phyloP scores from a whole-genome alignment of 2,797 vertebrate species.

The Hylomyscus alleni region DNA sequence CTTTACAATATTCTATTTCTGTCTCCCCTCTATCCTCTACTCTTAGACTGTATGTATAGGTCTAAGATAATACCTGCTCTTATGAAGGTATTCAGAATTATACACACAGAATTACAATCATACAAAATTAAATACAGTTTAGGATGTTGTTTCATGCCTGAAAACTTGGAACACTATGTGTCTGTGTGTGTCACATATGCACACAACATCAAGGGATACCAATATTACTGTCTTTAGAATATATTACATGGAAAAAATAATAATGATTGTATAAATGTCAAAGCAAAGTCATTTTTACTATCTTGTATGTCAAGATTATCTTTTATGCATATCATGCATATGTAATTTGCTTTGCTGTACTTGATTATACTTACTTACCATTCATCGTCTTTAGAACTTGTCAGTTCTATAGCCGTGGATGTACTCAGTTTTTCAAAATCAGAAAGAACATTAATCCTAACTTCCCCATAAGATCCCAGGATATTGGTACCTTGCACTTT shows the following conservation, averaged over 20 bases:
- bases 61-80: not conserved
- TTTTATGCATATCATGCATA: not conserved
- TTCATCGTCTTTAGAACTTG: not conserved
- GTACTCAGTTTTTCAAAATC: not conserved
- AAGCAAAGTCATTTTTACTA: not conserved
- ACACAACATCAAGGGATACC: not conserved
- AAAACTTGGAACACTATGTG: not conserved
- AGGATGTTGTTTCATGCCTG: not conserved
- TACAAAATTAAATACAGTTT: not conserved
- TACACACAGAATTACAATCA: not conserved
- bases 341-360: not conserved
- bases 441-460: not conserved
- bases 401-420: not conserved
- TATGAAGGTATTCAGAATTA: not conserved
- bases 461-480: not conserved
- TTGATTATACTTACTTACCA: not conserved
- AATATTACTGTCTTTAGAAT: constrained; percentile 23
- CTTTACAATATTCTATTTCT: not conserved
- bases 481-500: not conserved
- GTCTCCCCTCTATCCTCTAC: not conserved
- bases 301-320: constrained; percentile 1
- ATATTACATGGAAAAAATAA: not conserved
- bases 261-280: not conserved
- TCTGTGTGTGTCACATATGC: not conserved
- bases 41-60: not conserved